Base-by-base conservation (phyloP, 1,140 invertebrate species). In the Cryptotermes secundus region DNA sequence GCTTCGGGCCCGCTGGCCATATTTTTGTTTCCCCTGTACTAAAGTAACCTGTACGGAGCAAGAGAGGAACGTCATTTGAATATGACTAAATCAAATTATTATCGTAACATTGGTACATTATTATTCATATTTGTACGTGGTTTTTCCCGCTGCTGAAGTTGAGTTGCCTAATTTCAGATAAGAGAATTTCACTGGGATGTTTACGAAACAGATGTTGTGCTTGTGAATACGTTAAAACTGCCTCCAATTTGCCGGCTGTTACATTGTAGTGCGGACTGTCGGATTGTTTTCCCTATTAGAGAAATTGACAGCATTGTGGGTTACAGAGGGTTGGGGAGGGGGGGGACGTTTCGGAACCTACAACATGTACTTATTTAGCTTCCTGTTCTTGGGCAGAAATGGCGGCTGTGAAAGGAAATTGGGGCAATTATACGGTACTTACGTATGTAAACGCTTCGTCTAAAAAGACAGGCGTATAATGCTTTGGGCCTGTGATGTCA, bases 221-320 rank as follows among this genome's bases (percentile, higher is more conserved):
- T n/a, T n/a, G 4, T 72, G 26, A 72, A 31, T 72, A 72, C n/a
- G 59, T 72, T 72, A 72, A 72, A 72, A 72, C 59, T 72, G 59
- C 59, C 59, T 26, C 59, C 31, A 72, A 72, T 72, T 72, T 72
- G 59, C 26, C 59, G 59, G 59, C 59, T 72, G 59, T 31, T 72
- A 31, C 16, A 6, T n/a, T 72, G 16, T 72, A 72, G 9, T 72
- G 59, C 31, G 26, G 26, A 31, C 9, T 72, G 59, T 72, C 26
- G 31, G 59, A 72, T 72, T 72, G 59, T n/a, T 72, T 72, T 9
- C 19, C 12, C 59, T 72, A n/a, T 72, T 72, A n/a, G 59, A 72
- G 59, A 72, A 72, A 72, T 72, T 72, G 59, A 72, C 59, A 72
- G 59, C 26, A 26, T 10, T 49, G 45, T 10, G 59, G 59, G 59